Percentiles rank a stretch among this genome's conserved stretches.
These are phyloP conservation scores for Xestia sexstrigata DNA, from an alignment of 2,888 invertebrate species.

Conservation along the genomic window DNA sequence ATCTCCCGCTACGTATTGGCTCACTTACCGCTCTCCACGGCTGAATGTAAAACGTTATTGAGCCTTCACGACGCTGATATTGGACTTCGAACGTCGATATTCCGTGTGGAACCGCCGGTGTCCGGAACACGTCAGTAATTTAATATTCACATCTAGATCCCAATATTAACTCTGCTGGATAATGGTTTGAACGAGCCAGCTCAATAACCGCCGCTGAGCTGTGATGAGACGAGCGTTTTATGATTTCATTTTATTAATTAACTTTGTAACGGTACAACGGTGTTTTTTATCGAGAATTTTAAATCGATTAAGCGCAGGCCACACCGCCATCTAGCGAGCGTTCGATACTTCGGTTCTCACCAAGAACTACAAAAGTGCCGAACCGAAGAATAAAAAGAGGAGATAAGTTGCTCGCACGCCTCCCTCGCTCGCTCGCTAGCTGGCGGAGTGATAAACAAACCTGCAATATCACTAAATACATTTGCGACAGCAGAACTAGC, in stretches of 20 bases:
- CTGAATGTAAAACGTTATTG: constrained; percentile 84
- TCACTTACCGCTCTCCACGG: constrained; percentile 78
- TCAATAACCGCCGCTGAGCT: constrained; percentile 32
- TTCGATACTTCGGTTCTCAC: no score
- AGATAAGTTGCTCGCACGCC: no score
- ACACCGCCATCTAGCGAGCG: no score
- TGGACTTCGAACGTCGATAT: constrained; percentile 79
- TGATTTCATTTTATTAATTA: constrained; percentile 45
- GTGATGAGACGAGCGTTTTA: constrained; percentile 39
- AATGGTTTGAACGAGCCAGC: constrained; percentile 53
- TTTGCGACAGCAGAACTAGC: background rate
- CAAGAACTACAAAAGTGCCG: no score
- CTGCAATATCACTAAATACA: background rate
- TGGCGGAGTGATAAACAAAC: no score
- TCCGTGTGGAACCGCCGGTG: constrained; percentile 69
- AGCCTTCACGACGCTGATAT: constrained; percentile 79
- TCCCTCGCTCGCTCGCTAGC: no score
- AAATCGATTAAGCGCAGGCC: background rate
- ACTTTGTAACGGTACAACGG: background rate
- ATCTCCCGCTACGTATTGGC: constrained; percentile 80
- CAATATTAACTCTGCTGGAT: constrained; percentile 62
- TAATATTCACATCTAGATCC: constrained; percentile 77
- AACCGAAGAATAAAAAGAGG: no score
- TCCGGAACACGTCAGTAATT: constrained; percentile 72
- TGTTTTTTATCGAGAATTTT: background rate